These are phyloP conservation scores for Vireo altiloquus DNA, from an alignment of 2,113 vertebrate genomes.

Conservation along the genomic window DNA sequence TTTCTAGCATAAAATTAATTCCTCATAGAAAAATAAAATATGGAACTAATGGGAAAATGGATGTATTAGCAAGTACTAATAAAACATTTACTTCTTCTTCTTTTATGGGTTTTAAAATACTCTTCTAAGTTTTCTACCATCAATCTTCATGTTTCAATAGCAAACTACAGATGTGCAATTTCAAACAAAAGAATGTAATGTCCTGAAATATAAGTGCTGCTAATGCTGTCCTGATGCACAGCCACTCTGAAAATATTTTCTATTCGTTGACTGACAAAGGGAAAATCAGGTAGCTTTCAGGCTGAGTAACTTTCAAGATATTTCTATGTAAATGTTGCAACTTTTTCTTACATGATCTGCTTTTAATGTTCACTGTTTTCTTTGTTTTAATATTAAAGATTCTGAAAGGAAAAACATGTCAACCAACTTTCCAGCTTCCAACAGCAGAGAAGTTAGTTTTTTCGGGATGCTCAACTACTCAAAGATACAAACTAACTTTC, in stretches of 20 bases:
- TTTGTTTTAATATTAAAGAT: constrained; percentile 71
- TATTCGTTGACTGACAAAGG: not conserved
- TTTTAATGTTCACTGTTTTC: not conserved
- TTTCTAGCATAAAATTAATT: not conserved
- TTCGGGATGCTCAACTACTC: constrained; percentile 86
- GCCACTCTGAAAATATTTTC: not conserved
- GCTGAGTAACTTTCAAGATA: not conserved
- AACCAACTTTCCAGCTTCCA: constrained; percentile 83
- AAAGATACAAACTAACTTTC: constrained; percentile 84
- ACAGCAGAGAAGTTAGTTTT: constrained; percentile 84
- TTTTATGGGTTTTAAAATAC: not conserved
- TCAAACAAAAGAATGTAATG: not conserved
- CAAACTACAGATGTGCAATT: not conserved
- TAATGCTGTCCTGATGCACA: not conserved
- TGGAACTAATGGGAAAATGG: not conserved
- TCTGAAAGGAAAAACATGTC: constrained; percentile 87
- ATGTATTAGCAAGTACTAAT: not conserved
- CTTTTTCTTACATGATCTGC: not conserved
- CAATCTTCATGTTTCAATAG: not conserved
- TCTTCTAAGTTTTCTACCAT: not conserved
- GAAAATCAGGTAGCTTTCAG: not conserved
- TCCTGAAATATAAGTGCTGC: not conserved
- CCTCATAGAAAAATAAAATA: not conserved
- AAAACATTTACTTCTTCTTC: not conserved
- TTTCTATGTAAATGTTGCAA: not conserved